phyloP scores from a whole-genome alignment of 2,797 vertebrate genomes.

The Telmatherina bonti region DNA sequence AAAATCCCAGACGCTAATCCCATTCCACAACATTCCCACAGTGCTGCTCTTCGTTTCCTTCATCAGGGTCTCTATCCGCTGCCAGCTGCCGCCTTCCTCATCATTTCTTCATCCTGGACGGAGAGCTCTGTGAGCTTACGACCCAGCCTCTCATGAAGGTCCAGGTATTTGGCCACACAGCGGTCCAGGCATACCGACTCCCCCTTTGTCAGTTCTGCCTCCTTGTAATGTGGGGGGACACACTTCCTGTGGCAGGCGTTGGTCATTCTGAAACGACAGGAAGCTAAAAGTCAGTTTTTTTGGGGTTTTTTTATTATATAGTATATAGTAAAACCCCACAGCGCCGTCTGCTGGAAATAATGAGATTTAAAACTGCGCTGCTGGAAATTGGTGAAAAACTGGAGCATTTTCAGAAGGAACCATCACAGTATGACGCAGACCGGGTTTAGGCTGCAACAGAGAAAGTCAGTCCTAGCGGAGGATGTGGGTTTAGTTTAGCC shows the following conservation, averaged over 20 bases:
- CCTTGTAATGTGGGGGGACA: conserved; percentile 95
- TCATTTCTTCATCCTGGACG: conserved; percentile 93
- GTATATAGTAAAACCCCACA: conserved; percentile 1
- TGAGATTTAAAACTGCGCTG: background rate
- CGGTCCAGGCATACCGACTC: conserved; percentile 96
- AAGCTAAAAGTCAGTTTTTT: background rate
- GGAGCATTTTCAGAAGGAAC: background rate
- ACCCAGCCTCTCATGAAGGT: conserved; percentile 94
- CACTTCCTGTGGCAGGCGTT: conserved; percentile 96
- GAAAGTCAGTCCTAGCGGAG: too few species aligned
- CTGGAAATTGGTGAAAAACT: background rate
- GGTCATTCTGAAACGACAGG: conserved; percentile 88
- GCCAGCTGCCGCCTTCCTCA: conserved; percentile 88
- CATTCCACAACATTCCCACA: conserved; percentile 2
- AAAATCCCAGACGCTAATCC: conserved; percentile 15
- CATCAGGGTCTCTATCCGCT: conserved; percentile 67
- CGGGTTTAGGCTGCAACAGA: too few species aligned
- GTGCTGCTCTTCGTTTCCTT: background rate
- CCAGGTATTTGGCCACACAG: conserved; percentile 97
- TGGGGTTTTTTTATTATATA: too few species aligned
- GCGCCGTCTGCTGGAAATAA: conserved; percentile 26
- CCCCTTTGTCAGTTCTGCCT: conserved; percentile 94
- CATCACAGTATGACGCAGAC: too few species aligned
- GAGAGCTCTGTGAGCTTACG: conserved; percentile 95
- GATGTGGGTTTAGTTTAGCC: background rate